A percentile compares a stretch with the other conserved stretches of the same genome.
Evolutionary conservation across 2,113 vertebrate species (phyloP).

Genomic region (Chloropsis hardwickii): DNA sequence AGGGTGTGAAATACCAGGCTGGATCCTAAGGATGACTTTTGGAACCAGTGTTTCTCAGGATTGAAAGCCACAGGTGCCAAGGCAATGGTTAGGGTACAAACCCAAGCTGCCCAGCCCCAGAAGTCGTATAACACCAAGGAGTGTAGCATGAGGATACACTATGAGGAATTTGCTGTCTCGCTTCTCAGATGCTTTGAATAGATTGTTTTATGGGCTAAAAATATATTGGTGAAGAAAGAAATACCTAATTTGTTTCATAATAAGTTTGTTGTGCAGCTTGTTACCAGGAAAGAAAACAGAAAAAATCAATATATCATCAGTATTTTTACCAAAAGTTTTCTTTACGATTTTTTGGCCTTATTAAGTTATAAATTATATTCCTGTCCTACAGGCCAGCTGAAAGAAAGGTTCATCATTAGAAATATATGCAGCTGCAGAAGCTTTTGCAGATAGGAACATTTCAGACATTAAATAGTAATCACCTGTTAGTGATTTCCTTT

Average conservation of each 20-base stretch:
- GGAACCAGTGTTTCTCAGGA: neutral
- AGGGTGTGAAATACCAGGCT: neutral
- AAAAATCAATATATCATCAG: neutral
- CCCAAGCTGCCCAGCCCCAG: neutral
- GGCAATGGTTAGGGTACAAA: neutral
- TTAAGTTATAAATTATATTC: neutral
- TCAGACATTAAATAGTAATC: neutral
- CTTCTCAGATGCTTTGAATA: neutral
- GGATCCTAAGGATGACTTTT: neutral
- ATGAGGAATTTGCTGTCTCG: neutral
- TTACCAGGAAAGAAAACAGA: neutral
- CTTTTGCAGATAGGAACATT: neutral
- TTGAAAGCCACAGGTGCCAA: neutral
- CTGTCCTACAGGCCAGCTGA: neutral
- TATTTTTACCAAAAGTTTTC: neutral
- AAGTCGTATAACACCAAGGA: rapidly evolving
- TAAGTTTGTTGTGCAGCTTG: neutral
- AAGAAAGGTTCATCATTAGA: neutral
- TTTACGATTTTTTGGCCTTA: neutral
- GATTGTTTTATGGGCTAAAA: neutral
- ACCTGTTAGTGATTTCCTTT: neutral
- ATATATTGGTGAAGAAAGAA: neutral
- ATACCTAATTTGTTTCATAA: neutral
- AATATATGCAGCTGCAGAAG: neutral
- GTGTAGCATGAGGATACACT: rapidly evolving